Evolutionary conservation across 2,113 vertebrate genomes (phyloP), one percentile per base, ranked within the genome.

Genomic region (Smithornis capensis): DNA sequence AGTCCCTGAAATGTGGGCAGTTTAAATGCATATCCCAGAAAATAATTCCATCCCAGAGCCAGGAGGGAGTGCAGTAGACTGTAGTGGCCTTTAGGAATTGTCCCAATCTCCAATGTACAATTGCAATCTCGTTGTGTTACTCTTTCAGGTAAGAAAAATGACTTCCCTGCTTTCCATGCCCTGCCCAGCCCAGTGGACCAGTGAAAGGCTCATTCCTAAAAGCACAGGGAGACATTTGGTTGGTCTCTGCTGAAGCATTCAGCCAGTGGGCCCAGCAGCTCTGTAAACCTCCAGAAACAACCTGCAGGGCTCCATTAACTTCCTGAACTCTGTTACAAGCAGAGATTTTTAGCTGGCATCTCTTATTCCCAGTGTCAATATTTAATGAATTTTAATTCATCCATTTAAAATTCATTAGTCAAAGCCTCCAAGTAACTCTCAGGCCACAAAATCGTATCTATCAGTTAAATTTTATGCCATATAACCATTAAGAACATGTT

Each of bases 381-480:
- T 97, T 92, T 96, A 92, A 96, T 96, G 76, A 92, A 94, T 86
- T 96, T 91, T 85, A 96, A 87, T 96, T 65, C 63, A 47, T 52
- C 83, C 71, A 84, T 94, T 96, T 95, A 89, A 95, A 96, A 94
- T 94, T 94, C 91, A 94, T 90, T 78, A 92, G 49, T 87, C 83
- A 82, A 80, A 86, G 67, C 83, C 81, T 73, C 65, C 68, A 60
- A 94, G 85, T 79, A 89, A 74, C 95, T 64, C 94, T 40, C 79
- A 35, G 6, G 71, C 56, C 49, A 92, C 55, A 60, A 87, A 94
- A 85, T 75, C 85, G 25, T 79, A 79, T 31, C 53, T 76, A 57
- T 91, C 87, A 57, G 69, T 90, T 89, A 53, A 25, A 75, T 95
- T 90, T 95, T 69, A 87, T 76, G 73, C 62, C 68, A 3, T 44